Evolutionary conservation across 2,113 vertebrate genomes (phyloP).

Genomic region (Glaucomys volans): DNA sequence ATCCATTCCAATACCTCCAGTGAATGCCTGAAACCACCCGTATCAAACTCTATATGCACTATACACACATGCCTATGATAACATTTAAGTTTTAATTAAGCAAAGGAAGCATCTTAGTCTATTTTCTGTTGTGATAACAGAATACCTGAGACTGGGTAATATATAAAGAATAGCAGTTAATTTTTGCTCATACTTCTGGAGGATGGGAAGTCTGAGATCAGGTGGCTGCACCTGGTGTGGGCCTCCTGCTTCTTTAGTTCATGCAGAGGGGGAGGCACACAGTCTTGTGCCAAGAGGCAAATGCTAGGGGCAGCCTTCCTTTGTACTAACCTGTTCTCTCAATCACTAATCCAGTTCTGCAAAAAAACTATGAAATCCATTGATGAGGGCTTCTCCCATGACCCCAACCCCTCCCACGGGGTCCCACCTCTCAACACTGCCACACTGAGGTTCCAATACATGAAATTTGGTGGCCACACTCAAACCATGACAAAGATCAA

Average conservation of each 20-base stretch:
- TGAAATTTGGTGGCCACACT: background rate
- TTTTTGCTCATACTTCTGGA: background rate
- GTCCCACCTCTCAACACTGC: background rate
- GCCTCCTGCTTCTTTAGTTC: background rate
- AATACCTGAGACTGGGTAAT: background rate
- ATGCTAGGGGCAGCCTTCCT: background rate
- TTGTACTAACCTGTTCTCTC: background rate
- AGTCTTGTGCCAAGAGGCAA: background rate
- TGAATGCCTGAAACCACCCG: background rate
- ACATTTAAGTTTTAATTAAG: background rate
- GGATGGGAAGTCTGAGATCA: background rate
- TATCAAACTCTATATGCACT: background rate
- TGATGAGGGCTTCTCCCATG: background rate
- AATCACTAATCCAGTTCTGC: background rate
- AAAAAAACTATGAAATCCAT: background rate
- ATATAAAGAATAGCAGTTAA: background rate
- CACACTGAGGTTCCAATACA: background rate
- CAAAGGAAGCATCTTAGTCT: background rate
- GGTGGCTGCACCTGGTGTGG: background rate
- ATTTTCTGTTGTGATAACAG: background rate
- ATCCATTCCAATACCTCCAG: background rate
- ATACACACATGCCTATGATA: background rate
- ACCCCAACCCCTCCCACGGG: background rate
- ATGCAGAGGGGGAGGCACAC: background rate
- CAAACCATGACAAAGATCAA: too few relatives aligned